These are phyloP conservation scores for Dioctria linearis DNA, from an alignment of 2,888 invertebrate genomes.

Conservation along the genomic window DNA sequence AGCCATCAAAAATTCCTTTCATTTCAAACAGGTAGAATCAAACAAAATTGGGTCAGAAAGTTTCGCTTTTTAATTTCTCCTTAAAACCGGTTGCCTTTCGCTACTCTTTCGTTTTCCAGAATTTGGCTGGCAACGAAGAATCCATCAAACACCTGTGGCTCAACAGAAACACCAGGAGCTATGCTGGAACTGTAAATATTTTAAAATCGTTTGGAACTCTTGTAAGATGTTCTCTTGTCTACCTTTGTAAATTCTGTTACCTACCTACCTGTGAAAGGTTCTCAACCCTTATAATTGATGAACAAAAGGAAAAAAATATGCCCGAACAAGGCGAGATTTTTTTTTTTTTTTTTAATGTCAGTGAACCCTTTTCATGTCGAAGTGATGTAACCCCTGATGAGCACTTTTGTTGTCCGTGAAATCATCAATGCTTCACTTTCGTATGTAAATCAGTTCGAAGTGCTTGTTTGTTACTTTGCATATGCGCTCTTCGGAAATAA, in stretches of 20 bases:
- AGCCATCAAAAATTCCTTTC: too few relatives aligned
- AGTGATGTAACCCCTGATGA: slow-evolving; percentile 46
- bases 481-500: slow-evolving; percentile 19
- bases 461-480: slow-evolving; percentile 31
- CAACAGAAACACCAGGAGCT: slow-evolving; percentile 1
- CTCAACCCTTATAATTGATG: slow-evolving; percentile 45
- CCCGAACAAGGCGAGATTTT: slow-evolving; percentile 8
- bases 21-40: too few relatives aligned
- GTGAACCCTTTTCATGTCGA: slow-evolving; percentile 30
- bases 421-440: slow-evolving; percentile 25
- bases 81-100: slow-evolving; percentile 10
- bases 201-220: not conserved
- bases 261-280: slow-evolving; percentile 30
- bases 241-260: slow-evolving; percentile 16
- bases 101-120: slow-evolving; percentile 2
- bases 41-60: not conserved
- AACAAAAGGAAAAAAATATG: slow-evolving; percentile 8
- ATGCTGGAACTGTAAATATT: not conserved
- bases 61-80: slow-evolving; percentile 28
- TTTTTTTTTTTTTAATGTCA: not conserved
- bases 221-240: slow-evolving; percentile 35
- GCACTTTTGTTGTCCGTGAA: slow-evolving; percentile 23
- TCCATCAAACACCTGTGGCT: slow-evolving; percentile 51
- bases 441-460: slow-evolving; percentile 51
- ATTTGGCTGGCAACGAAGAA: not conserved